phyloP scores from a whole-genome alignment of 2,797 vertebrate species.

The Florisuga fusca region DNA sequence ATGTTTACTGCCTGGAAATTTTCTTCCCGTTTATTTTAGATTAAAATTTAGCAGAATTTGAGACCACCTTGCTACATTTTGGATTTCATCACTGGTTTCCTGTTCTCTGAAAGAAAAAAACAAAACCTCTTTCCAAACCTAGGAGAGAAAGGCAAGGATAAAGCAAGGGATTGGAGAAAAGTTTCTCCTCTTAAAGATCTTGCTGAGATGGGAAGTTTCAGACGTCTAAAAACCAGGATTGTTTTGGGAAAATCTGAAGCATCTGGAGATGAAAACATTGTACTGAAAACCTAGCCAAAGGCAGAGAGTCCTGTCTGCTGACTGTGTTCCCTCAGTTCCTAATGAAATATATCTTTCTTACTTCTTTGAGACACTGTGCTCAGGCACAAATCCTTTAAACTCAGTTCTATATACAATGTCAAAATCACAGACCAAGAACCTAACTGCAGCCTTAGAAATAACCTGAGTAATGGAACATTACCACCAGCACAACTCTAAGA shows the following conservation, averaged over 20 bases:
- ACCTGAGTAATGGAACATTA: not conserved
- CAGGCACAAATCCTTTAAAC: not conserved
- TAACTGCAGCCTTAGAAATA: not conserved
- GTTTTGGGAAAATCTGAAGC: not conserved
- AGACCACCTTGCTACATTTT: not conserved
- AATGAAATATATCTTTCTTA: not conserved
- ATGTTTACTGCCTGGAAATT: not conserved
- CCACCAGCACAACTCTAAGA: not conserved
- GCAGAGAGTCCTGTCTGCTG: not conserved
- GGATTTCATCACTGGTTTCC: not conserved
- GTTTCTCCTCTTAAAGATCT: not conserved
- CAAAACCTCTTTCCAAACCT: not conserved
- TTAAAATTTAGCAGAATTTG: not conserved
- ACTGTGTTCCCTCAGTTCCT: not conserved
- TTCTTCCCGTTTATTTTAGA: not conserved
- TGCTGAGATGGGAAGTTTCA: not conserved
- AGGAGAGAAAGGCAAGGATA: not conserved
- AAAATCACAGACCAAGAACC: not conserved
- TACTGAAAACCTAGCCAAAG: not conserved
- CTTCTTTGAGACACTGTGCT: not conserved
- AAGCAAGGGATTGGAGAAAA: not conserved
- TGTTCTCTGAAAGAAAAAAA: not conserved
- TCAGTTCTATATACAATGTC: not conserved
- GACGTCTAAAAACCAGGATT: not conserved
- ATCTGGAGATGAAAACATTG: not conserved